Conservation (phyloP, 2,888 invertebrate genomes). For the Scaptomyza flava region DNA sequence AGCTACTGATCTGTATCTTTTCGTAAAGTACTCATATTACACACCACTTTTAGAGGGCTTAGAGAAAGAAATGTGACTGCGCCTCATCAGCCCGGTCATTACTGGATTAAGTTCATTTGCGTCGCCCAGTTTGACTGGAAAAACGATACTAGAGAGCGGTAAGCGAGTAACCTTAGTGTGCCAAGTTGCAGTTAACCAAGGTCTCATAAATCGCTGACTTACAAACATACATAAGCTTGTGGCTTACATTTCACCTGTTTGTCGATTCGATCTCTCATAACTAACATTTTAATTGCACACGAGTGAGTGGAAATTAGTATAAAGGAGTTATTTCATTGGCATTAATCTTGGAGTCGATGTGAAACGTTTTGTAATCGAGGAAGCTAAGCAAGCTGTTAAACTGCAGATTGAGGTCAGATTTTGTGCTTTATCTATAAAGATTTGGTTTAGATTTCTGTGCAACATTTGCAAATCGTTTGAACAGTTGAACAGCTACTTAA, state of each 20-base stretch:
- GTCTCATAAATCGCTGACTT: conserved; percentile 50
- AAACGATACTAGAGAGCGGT: conserved; percentile 47
- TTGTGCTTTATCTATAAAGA: background rate
- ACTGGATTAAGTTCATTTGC: conserved; percentile 77
- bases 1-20: conserved; percentile 75
- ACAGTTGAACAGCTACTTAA: conserved; percentile 19
- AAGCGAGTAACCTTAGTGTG: conserved; percentile 31
- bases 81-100: conserved; percentile 73
- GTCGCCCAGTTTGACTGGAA: conserved; percentile 49
- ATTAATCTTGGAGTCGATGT: conserved; percentile 15
- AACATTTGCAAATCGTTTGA: conserved; percentile 12
- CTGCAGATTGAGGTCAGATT: conserved; percentile 4
- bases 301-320: conserved; percentile 32
- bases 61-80: conserved; percentile 59
- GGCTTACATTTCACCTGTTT: conserved; percentile 67
- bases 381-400: conserved; percentile 8
- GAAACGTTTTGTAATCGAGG: background rate
- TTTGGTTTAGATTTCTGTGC: conserved; percentile 11
- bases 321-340: conserved; percentile 61
- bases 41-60: conserved; percentile 26
- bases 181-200: conserved; percentile 60
- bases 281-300: conserved; percentile 54
- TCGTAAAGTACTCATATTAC: conserved; percentile 68
- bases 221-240: conserved; percentile 21
- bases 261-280: conserved; percentile 46